Evolutionary conservation across 2,113 vertebrate species (phyloP).

Genomic region (Balaeniceps rex): DNA sequence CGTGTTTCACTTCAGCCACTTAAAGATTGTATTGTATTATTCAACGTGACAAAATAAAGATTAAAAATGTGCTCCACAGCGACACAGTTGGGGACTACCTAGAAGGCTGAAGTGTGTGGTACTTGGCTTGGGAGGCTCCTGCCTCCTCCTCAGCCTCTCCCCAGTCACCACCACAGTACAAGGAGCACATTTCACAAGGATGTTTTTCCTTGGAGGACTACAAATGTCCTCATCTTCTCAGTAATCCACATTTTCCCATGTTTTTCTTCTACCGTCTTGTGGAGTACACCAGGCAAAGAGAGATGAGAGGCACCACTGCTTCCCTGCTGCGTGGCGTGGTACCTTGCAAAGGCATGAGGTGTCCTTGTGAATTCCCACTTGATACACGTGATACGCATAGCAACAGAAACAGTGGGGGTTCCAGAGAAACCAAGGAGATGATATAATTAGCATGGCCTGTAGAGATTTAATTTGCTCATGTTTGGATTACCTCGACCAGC

Average conservation of each 20-base stretch:
- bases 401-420: neutral
- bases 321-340: neutral
- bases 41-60: neutral
- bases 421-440: neutral
- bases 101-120: neutral
- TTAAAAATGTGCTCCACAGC: neutral
- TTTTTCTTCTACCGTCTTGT: neutral
- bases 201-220: neutral
- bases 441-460: neutral
- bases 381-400: rapidly evolving
- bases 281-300: neutral
- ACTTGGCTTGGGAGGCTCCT: neutral
- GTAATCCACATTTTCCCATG: neutral
- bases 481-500: neutral
- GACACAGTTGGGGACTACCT: rapidly evolving
- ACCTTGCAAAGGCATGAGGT: neutral
- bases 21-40: neutral
- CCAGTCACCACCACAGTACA: neutral
- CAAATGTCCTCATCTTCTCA: neutral
- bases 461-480: neutral
- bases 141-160: neutral
- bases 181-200: neutral
- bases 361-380: neutral
- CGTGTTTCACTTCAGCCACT: neutral
- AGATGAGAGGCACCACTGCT: neutral